Evolutionary conservation across 2,113 vertebrate species (phyloP).

Genomic region (Lipophrys pholis): DNA sequence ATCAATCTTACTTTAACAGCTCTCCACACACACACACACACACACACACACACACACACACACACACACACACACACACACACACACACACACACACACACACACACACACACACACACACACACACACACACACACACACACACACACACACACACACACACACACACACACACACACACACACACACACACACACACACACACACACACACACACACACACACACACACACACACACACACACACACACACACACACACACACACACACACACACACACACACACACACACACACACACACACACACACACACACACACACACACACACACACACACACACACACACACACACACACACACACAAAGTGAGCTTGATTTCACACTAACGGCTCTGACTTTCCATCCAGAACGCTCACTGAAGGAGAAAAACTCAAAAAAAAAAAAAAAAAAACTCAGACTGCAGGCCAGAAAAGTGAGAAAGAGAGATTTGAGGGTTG

Average conservation of each 20-base stretch:
- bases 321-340: background rate
- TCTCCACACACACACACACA: slow-evolving; percentile 16
- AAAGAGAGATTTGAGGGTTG: background rate
- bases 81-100: too few species aligned
- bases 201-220: background rate
- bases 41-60: slow-evolving; percentile 10
- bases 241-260: background rate
- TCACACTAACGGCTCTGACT: slow-evolving; percentile 52
- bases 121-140: too few species aligned
- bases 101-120: too few species aligned
- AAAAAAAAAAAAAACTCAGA: background rate
- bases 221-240: slow-evolving; percentile 1
- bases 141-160: background rate
- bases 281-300: slow-evolving; percentile 6
- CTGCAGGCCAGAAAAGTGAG: slow-evolving; percentile 8
- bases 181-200: slow-evolving; percentile 12
- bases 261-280: background rate
- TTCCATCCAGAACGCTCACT: slow-evolving; percentile 56
- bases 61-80: background rate
- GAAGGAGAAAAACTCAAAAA: slow-evolving; percentile 35
- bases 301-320: slow-evolving; percentile 14
- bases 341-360: background rate
- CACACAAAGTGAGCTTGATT: slow-evolving; percentile 47
- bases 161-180: slow-evolving; percentile 16
- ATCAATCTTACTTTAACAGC: slow-evolving; percentile 74